Base-by-base conservation (phyloP, 1,140 invertebrate genomes). In the Coptotermes formosanus region DNA sequence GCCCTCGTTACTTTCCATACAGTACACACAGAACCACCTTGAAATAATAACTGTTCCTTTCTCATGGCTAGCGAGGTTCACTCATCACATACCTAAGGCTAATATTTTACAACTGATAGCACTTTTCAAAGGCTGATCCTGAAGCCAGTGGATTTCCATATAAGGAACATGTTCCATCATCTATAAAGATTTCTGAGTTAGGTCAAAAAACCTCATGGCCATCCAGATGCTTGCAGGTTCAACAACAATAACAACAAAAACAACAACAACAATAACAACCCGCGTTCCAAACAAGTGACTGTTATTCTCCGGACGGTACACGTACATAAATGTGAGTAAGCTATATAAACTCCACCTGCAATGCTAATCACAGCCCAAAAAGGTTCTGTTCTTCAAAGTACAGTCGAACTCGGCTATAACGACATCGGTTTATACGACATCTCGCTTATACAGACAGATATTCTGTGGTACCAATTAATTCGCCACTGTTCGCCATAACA, bases 121-220 rank as follows among this genome's bases (percentile, higher is more conserved):
- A 30, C 14, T 64, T 69, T 75, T n/a, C n/a, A 75, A 75, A 75
- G 9, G 25, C 64, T 75, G 64, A 16, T 30, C 6, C 64, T 75
- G 64, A 30, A n/a, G 64, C n/a, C 64, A n/a, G 64, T 8, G 25
- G 64, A 75, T 75, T 75, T 75, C 64, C 64, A 75, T 75, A n/a
- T 75, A 75, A n/a, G 64, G 64, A 75, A 75, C 25, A n/a, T 55
- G 64, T 75, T 75, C 64, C 38, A 64, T 23, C 59, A 75, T 75
- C n/a, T 75, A 30, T 75, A 75, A 75, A 75, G 64, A 75, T 64
- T 64, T 64, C 25, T 64, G 59, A 14, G 64, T 30, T 30, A 55
- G n/a, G 59, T 23, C 25, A n/a, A 75, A 75, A 75, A 75, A 75
- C 30, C n/a, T 30, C 64, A 75, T 30, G 64, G 25, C 64, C 64